Base-by-base conservation (phyloP, 2,113 vertebrate species). In the Puntigrus tetrazona region DNA sequence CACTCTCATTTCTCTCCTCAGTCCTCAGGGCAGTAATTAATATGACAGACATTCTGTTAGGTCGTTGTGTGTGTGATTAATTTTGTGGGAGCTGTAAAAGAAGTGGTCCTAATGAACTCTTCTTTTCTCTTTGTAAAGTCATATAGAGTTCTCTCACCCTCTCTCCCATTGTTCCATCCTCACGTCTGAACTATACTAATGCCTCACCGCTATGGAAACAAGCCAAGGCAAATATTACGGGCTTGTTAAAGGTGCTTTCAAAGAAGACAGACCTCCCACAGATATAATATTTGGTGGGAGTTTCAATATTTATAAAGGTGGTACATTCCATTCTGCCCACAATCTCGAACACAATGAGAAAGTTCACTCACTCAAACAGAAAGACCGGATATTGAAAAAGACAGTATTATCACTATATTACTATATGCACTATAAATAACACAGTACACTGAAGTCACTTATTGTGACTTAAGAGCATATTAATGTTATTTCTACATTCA, bases 41-140 rank as follows among this genome's bases (percentile, higher is more conserved):
- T 78, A 80, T 83, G 57, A 87, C 70, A 61, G 84, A 83, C 74
- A 82, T 63, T 85, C 43, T 83, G 82, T 79, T 80, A 81, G 85
- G 75, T 78, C 31, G 41, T 80, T 74, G 52, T 45, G 38, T 1
- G 10, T 61, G 74, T 76, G 34, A 78, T 67, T 85, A 43, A 85
- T 87, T 67, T 83, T 74, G 80, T 85, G 83, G 50, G 79, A 85
- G 79, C 55, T 85, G 55, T 43, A 27, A 67, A 52, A 82, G 45
- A 50, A 79, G 65, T 29, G 73, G 67, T 81, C 82, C 79, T 63
- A 38, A 38, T 38, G n/a, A 47, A 55, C 31, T 61, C 81, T 61
- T 70, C 81, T 69, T 75, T 83, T 78, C 41, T 82, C 73, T 36
- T n/a, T 38, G 36, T 74, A 75, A 74, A 75, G 74, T 74, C 65